A percentile compares a stretch with the other conserved stretches of the same genome.
phyloP scores from a whole-genome alignment of 2,113 vertebrate species.

The Elanoides forficatus region DNA sequence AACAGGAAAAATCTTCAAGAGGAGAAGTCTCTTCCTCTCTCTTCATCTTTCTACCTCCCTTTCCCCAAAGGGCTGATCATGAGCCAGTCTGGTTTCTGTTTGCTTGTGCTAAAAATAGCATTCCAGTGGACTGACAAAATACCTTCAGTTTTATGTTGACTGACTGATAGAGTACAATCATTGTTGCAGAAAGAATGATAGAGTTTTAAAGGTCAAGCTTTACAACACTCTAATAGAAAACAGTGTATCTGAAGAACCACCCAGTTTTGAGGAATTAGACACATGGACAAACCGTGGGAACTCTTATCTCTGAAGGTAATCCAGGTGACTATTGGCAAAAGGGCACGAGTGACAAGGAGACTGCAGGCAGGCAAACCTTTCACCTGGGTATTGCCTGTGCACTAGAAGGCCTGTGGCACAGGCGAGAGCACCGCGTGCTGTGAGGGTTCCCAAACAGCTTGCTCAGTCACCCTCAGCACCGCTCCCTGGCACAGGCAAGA shows the following conservation, averaged over 20 bases:
- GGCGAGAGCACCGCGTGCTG: accelerated
- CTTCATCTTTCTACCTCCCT: slow-evolving; percentile 8
- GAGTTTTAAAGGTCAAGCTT: not conserved
- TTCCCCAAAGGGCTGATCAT: slow-evolving; percentile 16
- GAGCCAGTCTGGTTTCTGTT: slow-evolving; percentile 36
- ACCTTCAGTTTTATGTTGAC: not conserved
- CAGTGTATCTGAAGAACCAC: not conserved
- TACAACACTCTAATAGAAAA: not conserved
- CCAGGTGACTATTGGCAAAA: not conserved
- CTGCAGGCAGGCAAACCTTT: not conserved
- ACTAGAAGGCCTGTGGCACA: not conserved
- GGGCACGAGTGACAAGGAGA: not conserved
- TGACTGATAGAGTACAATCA: not conserved
- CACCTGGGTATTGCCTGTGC: not conserved
- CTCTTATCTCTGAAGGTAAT: not conserved
- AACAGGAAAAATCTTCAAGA: slow-evolving; percentile 59
- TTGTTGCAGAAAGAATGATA: not conserved
- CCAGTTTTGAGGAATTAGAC: not conserved
- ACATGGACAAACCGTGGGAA: not conserved
- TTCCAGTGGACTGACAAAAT: not conserved
- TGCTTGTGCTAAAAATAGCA: slow-evolving; percentile 26
- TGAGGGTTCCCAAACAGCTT: not conserved
- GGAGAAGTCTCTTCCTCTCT: slow-evolving; percentile 38
- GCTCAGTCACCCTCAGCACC: not conserved
- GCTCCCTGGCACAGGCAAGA: not conserved